Evolutionary conservation across 2,113 vertebrate species (phyloP).

Genomic region (Rhinoptilus africanus): DNA sequence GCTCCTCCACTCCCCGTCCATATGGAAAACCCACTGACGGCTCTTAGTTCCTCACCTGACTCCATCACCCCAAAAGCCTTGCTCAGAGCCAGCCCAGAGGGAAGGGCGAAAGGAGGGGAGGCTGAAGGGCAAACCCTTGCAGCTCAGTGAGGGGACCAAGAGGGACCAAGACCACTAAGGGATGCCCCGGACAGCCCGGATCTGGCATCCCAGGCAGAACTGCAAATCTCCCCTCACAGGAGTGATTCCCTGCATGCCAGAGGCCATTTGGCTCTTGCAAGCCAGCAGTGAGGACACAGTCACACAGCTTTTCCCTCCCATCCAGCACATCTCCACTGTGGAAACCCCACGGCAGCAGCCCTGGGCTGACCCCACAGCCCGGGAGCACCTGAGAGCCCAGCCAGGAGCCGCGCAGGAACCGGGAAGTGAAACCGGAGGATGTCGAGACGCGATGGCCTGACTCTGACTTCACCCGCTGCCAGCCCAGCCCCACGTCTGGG

Average conservation of each 20-base stretch:
- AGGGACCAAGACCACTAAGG: neutral
- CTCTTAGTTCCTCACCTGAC: neutral
- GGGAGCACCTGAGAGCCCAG: neutral
- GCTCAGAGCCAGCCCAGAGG: neutral
- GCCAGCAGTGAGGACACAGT: neutral
- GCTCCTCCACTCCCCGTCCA: neutral
- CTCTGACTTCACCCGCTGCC: neutral
- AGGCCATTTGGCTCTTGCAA: neutral
- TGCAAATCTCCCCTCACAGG: neutral
- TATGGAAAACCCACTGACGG: neutral
- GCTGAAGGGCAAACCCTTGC: neutral
- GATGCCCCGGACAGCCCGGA: neutral
- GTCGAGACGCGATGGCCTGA: neutral
- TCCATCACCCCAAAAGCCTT: neutral
- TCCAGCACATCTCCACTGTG: neutral
- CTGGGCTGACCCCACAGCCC: neutral
- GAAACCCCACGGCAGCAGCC: neutral
- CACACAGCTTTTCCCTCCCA: neutral
- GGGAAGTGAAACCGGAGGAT: neutral
- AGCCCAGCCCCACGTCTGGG: fast-evolving
- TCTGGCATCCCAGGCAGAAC: neutral
- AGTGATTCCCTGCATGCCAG: fast-evolving
- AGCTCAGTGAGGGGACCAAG: fast-evolving
- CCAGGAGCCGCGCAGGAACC: fast-evolving
- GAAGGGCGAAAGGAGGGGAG: neutral